Percentiles rank a stretch among this genome's conserved stretches.
Conservation (phyloP, 1,140 invertebrate species). For the Batillaria attramentaria region DNA sequence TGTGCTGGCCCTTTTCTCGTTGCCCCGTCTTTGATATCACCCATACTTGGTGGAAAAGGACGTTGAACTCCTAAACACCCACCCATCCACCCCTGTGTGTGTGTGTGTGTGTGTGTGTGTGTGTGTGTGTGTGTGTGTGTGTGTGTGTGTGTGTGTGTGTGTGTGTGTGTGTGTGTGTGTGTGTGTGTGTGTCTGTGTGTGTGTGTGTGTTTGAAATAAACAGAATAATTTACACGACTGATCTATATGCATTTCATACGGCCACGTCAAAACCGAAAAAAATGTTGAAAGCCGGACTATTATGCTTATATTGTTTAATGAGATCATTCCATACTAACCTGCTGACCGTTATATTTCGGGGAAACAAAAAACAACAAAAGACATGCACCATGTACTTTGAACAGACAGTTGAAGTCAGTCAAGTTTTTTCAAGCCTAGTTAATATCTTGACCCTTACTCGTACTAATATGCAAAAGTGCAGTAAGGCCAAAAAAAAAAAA, state of each 20-base stretch:
- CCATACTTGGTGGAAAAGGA: background rate
- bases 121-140: conserved; percentile 36
- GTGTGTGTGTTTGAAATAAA: conserved; percentile 20
- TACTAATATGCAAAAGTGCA: background rate
- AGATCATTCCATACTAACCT: background rate
- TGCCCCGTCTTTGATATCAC: background rate
- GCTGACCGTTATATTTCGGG: too few relatives aligned
- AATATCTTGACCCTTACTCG: background rate
- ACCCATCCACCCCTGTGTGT: too few relatives aligned
- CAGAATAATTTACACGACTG: background rate
- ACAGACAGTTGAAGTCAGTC: too few relatives aligned
- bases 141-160: conserved; percentile 35
- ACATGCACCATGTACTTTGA: too few relatives aligned
- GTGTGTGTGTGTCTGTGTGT: conserved; percentile 37
- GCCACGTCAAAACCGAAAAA: too few relatives aligned
- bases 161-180: conserved; percentile 38
- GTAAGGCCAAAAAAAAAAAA: background rate
- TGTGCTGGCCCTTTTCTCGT: background rate
- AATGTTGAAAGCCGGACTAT: too few relatives aligned
- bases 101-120: conserved; percentile 21
- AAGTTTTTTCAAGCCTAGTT: too few relatives aligned
- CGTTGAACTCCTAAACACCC: too few relatives aligned
- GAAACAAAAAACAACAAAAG: too few relatives aligned
- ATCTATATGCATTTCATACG: background rate
- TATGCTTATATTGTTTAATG: background rate